These are phyloP conservation scores for Botia kubotai DNA, from an alignment of 2,797 vertebrate genomes.

Conservation along the genomic window DNA sequence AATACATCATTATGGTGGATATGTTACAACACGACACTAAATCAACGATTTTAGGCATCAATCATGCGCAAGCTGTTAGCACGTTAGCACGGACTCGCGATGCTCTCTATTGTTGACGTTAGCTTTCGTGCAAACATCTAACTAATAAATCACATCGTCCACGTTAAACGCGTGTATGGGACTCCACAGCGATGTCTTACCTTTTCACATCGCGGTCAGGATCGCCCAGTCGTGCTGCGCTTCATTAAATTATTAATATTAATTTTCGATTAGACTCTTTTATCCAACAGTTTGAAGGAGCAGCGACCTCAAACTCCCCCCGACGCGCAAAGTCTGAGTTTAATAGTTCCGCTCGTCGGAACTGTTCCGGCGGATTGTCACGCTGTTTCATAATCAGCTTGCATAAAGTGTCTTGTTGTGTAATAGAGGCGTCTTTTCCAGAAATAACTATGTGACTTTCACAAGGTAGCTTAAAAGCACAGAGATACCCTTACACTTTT, in stretches of 20 bases:
- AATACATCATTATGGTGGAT: fast-evolving
- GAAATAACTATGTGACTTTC: background rate
- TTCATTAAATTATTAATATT: slow-evolving; percentile 33
- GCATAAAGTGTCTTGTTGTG: slow-evolving; percentile 41
- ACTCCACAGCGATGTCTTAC: slow-evolving; percentile 7
- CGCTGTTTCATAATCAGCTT: slow-evolving; percentile 38
- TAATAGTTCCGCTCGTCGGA: slow-evolving; percentile 51
- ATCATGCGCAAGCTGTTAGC: slow-evolving; percentile 35
- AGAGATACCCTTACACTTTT: no score
- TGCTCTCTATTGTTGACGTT: slow-evolving; percentile 49
- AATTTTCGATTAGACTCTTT: slow-evolving; percentile 48
- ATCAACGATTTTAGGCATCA: background rate
- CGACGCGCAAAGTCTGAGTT: background rate
- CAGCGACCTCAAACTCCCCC: slow-evolving; percentile 67
- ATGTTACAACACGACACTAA: background rate
- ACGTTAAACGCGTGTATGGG: background rate
- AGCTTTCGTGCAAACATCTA: slow-evolving; percentile 10
- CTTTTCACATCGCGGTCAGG: slow-evolving; percentile 46
- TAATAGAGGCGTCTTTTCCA: slow-evolving; percentile 7
- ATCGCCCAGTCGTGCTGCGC: background rate
- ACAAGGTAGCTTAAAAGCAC: background rate
- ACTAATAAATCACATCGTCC: background rate
- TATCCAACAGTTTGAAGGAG: slow-evolving; percentile 72
- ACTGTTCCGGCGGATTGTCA: slow-evolving; percentile 22
- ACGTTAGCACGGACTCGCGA: slow-evolving; percentile 29